Evolutionary conservation across 2,888 invertebrate species (phyloP), one percentile per base, ranked within the genome.

Genomic region (Ormyrus thymus): DNA sequence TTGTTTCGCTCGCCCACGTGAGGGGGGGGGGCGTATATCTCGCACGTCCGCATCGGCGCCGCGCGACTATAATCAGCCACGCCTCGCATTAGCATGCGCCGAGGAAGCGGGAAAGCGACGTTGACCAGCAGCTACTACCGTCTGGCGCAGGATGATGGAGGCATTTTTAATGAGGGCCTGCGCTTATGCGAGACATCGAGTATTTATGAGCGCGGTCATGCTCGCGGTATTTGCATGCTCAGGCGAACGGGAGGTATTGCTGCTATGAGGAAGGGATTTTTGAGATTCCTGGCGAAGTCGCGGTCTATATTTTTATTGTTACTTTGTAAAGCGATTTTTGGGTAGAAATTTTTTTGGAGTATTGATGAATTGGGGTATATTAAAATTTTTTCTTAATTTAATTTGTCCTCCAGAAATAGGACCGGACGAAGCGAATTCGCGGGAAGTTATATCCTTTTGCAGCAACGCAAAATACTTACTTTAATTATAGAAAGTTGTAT

Each of bases 251-350:
- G 58, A 58, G 50, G 55, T 73, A 7, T 50, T 56, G 8, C 11
- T n/a, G 65, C 50, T 56, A 73, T 50, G 58, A 73, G 73, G 73
- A 73, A 73, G 73, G 10, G 53, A 71, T 71, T 10, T 6, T 29
- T 56, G 0, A n/a, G n/a, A 61, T 45, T 58, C 8, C 11, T 29
- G 29, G 29, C 29, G 29, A 29, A 29, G 4, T 29, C 29, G 65
- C 29, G 65, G 48, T 1, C 7, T 50, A 0, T 5, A 9, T 9
- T 50, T 64, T 64, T 10, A 50, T n/a, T 10, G 0, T 59, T 13
- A 7, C 43, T 7, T 8, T 8, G 43, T n/a, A 61, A 8, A 43
- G 11, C 29, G 29, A 43, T 29, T 15, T 61, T 43, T 61, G 10
- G 29, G 29, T 29, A 29, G 4, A 29, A 29, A 29, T 29, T 29